A percentile compares a stretch with the other conserved stretches of the same genome.
Evolutionary conservation across 2,797 vertebrate genomes (phyloP).

Genomic region (Acomys russatus): DNA sequence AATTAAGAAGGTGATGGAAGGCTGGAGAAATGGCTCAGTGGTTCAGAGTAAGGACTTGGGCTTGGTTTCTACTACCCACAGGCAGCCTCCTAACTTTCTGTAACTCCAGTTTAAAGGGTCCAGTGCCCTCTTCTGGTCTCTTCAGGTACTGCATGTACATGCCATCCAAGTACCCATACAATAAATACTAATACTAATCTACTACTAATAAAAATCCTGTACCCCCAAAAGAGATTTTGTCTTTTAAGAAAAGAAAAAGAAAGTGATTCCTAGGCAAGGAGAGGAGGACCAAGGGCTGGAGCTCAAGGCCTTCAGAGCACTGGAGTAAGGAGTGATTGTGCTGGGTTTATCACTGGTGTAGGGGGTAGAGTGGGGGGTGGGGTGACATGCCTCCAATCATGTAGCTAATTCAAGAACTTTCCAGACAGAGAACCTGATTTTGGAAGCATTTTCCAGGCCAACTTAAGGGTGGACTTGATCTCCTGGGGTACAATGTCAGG

Average conservation of each 20-base stretch:
- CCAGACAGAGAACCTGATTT: neutral
- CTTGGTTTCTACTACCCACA: neutral
- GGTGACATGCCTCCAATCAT: neutral
- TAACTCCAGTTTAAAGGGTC: neutral
- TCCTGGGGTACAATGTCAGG: neutral
- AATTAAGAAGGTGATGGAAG: conserved; percentile 16
- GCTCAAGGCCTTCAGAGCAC: neutral
- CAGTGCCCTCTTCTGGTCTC: neutral
- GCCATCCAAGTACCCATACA: neutral
- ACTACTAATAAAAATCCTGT: too few species aligned
- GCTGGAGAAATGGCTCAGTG: neutral
- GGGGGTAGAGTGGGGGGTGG: too few species aligned
- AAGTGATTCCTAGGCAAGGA: neutral
- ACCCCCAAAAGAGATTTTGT: neutral
- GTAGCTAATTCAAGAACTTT: conserved; percentile 40
- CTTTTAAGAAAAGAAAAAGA: neutral
- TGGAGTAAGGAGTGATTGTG: neutral
- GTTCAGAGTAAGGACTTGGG: neutral
- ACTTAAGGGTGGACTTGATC: neutral
- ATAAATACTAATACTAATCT: neutral
- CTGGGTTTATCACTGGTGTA: too few species aligned
- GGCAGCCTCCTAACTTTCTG: neutral
- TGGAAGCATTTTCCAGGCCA: neutral
- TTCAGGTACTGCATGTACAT: too few species aligned
- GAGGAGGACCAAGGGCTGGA: neutral